These are phyloP conservation scores for Phymatocera aterrima DNA, from an alignment of 2,888 invertebrate genomes.

Conservation along the genomic window DNA sequence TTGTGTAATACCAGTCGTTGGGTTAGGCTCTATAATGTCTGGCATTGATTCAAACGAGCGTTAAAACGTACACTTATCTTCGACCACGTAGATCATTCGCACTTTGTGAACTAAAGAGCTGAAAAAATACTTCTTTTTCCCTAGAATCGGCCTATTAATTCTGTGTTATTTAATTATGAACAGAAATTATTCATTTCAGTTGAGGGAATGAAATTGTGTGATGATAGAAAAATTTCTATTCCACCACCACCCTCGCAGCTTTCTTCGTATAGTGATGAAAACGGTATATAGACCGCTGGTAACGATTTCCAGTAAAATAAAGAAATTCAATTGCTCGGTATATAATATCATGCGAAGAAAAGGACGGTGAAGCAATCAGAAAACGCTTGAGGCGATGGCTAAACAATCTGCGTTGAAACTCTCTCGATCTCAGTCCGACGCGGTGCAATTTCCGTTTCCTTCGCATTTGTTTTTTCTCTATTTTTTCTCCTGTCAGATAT, in stretches of 20 bases:
- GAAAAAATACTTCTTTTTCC: background rate
- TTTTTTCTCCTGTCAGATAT: conserved; percentile 13
- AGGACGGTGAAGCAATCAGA: conserved; percentile 60
- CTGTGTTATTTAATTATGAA: background rate
- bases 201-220: background rate
- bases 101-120: background rate
- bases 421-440: conserved; percentile 55
- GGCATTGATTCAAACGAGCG: conserved; percentile 38
- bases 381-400: conserved; percentile 60
- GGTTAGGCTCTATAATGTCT: conserved; percentile 29
- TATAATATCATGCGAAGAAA: conserved; percentile 58
- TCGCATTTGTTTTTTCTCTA: conserved; percentile 47
- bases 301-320: conserved; percentile 46
- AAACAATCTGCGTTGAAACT: conserved; percentile 62
- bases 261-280: background rate
- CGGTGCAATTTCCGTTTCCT: conserved; percentile 23
- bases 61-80: conserved; percentile 34
- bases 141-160: background rate
- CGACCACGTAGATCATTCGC: conserved; percentile 27
- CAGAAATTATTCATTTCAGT: conserved; percentile 10
- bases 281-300: conserved; percentile 4
- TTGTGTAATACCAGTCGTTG: conserved; percentile 25
- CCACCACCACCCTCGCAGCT: background rate
- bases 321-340: conserved; percentile 64
- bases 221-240: background rate